Evolutionary conservation across 2,888 invertebrate genomes (phyloP).

Genomic region (Rhagonycha lutea): DNA sequence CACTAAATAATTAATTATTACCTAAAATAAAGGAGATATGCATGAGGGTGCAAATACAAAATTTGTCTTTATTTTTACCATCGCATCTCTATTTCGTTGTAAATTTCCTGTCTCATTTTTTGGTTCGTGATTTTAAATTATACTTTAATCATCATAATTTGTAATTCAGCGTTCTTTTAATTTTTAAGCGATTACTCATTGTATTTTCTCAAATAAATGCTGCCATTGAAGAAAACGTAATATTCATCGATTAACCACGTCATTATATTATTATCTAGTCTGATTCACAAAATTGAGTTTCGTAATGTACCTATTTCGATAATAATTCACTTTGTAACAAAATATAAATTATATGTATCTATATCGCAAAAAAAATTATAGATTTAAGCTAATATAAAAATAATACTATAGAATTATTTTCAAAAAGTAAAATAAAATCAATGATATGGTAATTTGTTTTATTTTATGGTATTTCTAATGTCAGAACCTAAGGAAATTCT

Average conservation of each 20-base stretch:
- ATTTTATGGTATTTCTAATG: neutral
- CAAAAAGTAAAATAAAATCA: neutral
- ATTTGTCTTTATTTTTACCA: too few relatives aligned
- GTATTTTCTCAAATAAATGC: neutral
- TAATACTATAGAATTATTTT: neutral
- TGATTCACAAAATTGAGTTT: neutral
- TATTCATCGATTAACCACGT: neutral
- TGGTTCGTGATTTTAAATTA: neutral
- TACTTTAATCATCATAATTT: neutral
- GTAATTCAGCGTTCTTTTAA: neutral
- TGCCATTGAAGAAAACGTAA: neutral
- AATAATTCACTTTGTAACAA: neutral
- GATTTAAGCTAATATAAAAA: neutral
- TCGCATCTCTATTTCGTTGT: neutral
- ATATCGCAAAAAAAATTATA: neutral
- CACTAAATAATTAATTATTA: neutral
- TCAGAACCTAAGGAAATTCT: neutral
- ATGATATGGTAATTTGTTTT: neutral
- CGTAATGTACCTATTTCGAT: neutral
- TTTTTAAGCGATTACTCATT: neutral
- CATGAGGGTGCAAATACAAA: too few relatives aligned
- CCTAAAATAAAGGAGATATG: neutral
- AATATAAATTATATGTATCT: neutral
- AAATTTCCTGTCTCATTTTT: neutral
- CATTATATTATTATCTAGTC: neutral